Conservation (phyloP, 2,797 vertebrate genomes). For the Myioborus melanocephalus region DNA sequence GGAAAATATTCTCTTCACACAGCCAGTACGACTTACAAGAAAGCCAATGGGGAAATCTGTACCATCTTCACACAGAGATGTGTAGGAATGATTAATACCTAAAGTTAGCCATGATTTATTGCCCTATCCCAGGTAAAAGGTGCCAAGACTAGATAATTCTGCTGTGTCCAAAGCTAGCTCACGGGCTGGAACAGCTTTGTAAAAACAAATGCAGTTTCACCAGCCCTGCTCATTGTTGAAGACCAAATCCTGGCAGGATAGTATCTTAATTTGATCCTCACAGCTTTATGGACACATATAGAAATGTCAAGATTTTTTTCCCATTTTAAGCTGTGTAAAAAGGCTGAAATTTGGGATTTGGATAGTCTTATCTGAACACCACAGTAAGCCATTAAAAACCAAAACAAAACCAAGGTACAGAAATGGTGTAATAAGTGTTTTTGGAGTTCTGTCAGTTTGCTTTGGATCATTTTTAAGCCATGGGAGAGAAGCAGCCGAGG, state of each 20-base stretch:
- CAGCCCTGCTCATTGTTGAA: neutral
- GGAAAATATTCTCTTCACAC: conserved; percentile 31
- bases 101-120: conserved; percentile 32
- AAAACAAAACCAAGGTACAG: neutral
- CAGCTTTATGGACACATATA: neutral
- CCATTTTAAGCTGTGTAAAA: neutral
- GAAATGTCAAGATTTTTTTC: neutral
- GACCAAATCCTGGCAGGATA: neutral
- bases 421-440: neutral
- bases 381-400: neutral
- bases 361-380: neutral
- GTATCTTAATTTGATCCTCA: neutral
- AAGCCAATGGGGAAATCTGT: neutral
- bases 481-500: neutral
- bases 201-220: neutral
- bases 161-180: neutral
- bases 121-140: neutral
- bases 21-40: neutral
- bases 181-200: neutral
- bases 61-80: neutral
- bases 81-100: conserved; percentile 10
- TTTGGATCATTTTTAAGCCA: neutral
- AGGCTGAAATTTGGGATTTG: neutral
- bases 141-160: neutral
- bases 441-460: neutral